Conservation (phyloP, 2,888 invertebrate species). For the Machimus atricapillus region DNA sequence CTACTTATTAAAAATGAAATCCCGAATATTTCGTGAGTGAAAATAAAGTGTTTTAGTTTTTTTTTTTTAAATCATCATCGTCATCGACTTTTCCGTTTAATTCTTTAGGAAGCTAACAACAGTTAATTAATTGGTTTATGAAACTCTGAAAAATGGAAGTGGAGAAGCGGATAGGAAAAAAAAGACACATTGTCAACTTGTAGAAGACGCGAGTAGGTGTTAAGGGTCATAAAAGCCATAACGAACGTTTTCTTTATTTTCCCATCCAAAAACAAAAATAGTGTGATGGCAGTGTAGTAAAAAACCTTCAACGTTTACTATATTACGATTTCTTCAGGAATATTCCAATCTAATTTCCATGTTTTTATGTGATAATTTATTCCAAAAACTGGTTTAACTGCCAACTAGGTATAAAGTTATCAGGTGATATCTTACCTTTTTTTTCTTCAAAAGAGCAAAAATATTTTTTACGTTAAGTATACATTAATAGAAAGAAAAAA, state of each 20-base stretch:
- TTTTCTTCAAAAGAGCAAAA: background rate
- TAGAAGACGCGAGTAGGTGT: background rate
- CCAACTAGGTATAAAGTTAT: background rate
- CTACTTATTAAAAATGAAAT: too few relatives aligned
- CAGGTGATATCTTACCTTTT: background rate
- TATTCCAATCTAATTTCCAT: background rate
- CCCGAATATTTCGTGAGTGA: background rate
- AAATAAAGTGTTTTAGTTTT: too few relatives aligned
- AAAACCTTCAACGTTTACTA: background rate
- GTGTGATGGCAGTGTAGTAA: background rate
- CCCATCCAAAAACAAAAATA: background rate
- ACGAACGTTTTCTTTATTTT: background rate
- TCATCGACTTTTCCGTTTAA: background rate
- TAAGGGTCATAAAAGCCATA: background rate
- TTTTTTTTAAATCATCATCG: too few relatives aligned
- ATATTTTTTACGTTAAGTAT: background rate
- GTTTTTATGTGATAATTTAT: background rate
- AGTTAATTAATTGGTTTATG: background rate
- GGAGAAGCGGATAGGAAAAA: background rate
- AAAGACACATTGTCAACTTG: background rate
- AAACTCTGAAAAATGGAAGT: background rate
- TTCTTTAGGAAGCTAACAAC: background rate
- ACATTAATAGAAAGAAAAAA: background rate
- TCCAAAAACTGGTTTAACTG: background rate
- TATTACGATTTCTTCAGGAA: background rate